Evolutionary conservation across 2,113 vertebrate species (phyloP), one percentile per base, ranked within the genome.

Genomic region (Silurus asotus): DNA sequence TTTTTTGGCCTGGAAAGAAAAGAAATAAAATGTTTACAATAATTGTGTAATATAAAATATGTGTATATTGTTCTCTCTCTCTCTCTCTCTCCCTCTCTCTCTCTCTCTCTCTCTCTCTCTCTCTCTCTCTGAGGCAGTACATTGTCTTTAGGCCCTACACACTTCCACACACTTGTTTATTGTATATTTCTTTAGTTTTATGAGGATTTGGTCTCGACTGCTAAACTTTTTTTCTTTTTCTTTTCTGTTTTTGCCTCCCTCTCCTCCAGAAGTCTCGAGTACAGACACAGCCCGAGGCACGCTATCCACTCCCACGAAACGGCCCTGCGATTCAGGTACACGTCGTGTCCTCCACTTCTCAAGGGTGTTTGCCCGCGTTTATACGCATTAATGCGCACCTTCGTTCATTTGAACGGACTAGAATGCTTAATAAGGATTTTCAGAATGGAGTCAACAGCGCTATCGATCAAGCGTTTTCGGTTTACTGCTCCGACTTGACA

Each of bases 241-340:
- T 28, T 23, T 1, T 58, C 25, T 45, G 19, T 49, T 14, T 14
- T 48, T 48, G 8, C 55, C 67, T n/a, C 15, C 37, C 0, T 81
- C 13, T 94, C 87, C 82, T 94, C 61, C 91, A 97, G 96, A 95
- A 95, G 96, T 95, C 93, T 95, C 96, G 93, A 96, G 96, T 94
- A 96, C 96, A 96, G 93, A 95, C 93, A 95, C 95, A 94, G 94
- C 96, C 94, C 96, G 96, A 90, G 94, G 95, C 92, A 96, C 96
- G 0, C 93, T 97, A 94, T 94, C 94, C 89, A 95, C 96, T 90
- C 94, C 96, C 93, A 95, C 95, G 94, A 97, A 97, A 96, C 96
- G 96, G 94, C 94, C 96, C 93, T 96, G 94, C 1, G 94, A 95
- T 91, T 93, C 96, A 94, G 96, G 96, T 97, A 96, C 59, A 76